phyloP scores from a whole-genome alignment of 2,888 invertebrate species.

The Polydrusus cervinus region DNA sequence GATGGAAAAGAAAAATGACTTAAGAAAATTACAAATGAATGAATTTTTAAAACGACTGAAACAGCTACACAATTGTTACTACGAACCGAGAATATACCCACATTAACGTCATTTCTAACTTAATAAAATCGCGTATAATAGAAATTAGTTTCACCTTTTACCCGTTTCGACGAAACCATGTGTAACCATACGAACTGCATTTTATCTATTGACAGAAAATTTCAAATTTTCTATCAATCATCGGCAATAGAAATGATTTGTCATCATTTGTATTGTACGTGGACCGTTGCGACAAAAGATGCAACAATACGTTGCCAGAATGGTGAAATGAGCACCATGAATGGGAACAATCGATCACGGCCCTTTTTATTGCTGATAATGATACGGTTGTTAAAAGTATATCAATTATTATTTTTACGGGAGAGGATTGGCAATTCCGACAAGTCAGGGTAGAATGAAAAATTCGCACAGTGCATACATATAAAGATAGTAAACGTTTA shows the following conservation, averaged over 20 bases:
- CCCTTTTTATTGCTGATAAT: conserved; percentile 61
- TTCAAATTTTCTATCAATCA: conserved; percentile 62
- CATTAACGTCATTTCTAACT: no score
- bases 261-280: conserved; percentile 63
- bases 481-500: no score
- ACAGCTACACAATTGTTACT: no score
- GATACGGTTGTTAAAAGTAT: conserved; percentile 67
- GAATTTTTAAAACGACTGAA: no score
- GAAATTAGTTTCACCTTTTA: conserved; percentile 46
- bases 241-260: conserved; percentile 64
- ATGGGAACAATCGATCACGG: conserved; percentile 62
- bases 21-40: no score
- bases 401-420: conserved; percentile 61
- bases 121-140: no score
- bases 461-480: no score
- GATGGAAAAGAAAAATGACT: no score
- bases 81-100: no score
- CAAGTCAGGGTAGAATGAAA: background rate
- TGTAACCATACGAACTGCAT: conserved; percentile 8
- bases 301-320: conserved; percentile 51
- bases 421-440: background rate
- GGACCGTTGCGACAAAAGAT: conserved; percentile 60
- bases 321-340: conserved; percentile 34
- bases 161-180: conserved; percentile 16
- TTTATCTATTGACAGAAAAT: conserved; percentile 15